Conservation (phyloP, 2,797 vertebrate genomes). For the Calcarius lapponicus region DNA sequence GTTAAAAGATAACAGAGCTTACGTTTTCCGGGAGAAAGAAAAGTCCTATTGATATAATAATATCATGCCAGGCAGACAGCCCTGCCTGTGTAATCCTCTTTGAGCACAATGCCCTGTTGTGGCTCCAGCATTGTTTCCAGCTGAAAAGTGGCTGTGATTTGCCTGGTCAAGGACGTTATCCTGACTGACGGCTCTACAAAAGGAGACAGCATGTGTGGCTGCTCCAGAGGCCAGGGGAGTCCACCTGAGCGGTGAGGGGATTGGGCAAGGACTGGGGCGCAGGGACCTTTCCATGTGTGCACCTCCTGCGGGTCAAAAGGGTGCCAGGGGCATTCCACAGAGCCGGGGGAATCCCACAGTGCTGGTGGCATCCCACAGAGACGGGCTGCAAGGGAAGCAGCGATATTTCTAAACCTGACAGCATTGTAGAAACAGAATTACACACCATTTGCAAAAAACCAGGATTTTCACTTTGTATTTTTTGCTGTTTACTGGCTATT, state of each 20-base stretch:
- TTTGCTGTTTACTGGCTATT: background rate
- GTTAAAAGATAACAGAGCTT: slow-evolving; percentile 61
- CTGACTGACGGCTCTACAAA: slow-evolving; percentile 68
- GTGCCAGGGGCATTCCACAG: background rate
- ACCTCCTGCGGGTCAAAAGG: background rate
- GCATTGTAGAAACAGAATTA: background rate
- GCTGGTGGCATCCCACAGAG: background rate
- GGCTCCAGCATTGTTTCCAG: slow-evolving; percentile 62
- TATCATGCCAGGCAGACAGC: slow-evolving; percentile 70
- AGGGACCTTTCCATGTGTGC: fast-evolving
- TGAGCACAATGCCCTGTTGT: slow-evolving; percentile 64
- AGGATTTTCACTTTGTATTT: background rate
- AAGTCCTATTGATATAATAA: slow-evolving; percentile 71
- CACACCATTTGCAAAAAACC: background rate
- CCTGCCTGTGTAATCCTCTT: slow-evolving; percentile 65
- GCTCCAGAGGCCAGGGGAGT: background rate
- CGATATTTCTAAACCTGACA: background rate
- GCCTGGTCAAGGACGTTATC: slow-evolving; percentile 60
- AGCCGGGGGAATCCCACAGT: background rate
- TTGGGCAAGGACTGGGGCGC: background rate
- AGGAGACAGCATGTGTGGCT: slow-evolving; percentile 16
- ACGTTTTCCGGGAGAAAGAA: slow-evolving; percentile 53
- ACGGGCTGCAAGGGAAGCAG: background rate
- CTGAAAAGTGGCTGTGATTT: slow-evolving; percentile 65
- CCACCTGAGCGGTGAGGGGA: slow-evolving; percentile 37